phyloP scores from a whole-genome alignment of 2,888 invertebrate species.

The Penaeus monodon region DNA sequence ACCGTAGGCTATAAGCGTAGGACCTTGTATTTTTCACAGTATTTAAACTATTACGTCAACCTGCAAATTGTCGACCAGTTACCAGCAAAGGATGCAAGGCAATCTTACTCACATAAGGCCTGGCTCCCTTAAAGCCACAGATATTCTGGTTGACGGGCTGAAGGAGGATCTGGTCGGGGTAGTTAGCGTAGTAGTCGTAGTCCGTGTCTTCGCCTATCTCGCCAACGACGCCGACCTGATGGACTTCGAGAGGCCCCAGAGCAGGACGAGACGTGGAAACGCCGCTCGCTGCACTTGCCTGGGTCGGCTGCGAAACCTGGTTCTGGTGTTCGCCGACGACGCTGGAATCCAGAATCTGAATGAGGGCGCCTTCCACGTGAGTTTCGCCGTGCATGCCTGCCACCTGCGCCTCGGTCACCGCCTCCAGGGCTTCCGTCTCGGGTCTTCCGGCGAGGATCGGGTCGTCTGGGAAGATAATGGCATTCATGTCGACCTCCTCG shows the following conservation, averaged over 20 bases:
- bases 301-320: not conserved
- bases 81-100: too few species aligned
- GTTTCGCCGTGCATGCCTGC: not conserved
- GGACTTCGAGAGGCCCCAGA: too few species aligned
- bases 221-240: not conserved
- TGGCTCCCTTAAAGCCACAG: slow-evolving; percentile 48
- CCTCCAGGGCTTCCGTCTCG: slow-evolving; percentile 27
- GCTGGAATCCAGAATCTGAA: not conserved
- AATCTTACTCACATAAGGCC: too few species aligned
- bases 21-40: too few species aligned
- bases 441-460: not conserved
- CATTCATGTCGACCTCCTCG: not conserved
- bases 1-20: too few species aligned
- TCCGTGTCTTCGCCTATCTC: not conserved
- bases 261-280: not conserved
- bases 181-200: slow-evolving; percentile 17
- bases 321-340: not conserved
- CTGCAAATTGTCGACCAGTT: too few species aligned
- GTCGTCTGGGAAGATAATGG: slow-evolving; percentile 17
- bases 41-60: too few species aligned
- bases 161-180: slow-evolving; percentile 28
- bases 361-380: not conserved
- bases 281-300: not conserved
- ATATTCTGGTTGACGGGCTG: slow-evolving; percentile 51
- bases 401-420: not conserved